Evolutionary conservation across 2,797 vertebrate genomes (phyloP).

Genomic region (Clarias fuscus): DNA sequence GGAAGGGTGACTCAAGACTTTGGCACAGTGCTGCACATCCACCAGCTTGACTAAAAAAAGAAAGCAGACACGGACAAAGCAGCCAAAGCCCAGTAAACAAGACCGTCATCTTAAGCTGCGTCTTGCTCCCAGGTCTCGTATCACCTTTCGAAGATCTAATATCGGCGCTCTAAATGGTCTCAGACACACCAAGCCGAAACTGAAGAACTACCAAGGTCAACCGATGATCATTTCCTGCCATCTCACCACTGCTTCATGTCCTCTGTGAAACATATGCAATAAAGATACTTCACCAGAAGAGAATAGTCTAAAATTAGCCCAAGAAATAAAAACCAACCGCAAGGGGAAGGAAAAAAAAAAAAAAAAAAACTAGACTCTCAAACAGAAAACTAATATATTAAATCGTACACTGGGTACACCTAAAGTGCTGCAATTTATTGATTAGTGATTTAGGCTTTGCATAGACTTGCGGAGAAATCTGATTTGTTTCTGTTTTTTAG

Average conservation of each 20-base stretch:
- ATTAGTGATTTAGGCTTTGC: background rate
- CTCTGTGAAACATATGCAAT: background rate
- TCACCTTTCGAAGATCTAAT: conserved; percentile 9
- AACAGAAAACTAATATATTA: background rate
- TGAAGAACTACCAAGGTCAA: conserved; percentile 13
- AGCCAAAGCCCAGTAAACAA: background rate
- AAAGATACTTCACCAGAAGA: background rate
- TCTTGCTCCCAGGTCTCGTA: background rate
- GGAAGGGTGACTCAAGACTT: no score
- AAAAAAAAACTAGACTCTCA: background rate
- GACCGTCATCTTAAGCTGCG: background rate
- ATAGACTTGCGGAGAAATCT: no score
- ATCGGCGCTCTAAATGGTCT: background rate
- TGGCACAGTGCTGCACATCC: background rate
- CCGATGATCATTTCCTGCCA: conserved; percentile 3
- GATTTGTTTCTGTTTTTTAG: no score
- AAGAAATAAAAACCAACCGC: background rate
- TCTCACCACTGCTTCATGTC: background rate
- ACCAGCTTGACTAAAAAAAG: background rate
- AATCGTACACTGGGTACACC: background rate
- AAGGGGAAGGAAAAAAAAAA: no score
- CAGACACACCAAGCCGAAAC: background rate
- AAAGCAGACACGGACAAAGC: background rate
- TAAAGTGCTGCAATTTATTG: background rate
- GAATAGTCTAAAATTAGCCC: background rate